Percentiles rank a stretch among this genome's conserved stretches.
Evolutionary conservation across 1,140 invertebrate genomes (phyloP).

Genomic region (Calycopis cecrops): DNA sequence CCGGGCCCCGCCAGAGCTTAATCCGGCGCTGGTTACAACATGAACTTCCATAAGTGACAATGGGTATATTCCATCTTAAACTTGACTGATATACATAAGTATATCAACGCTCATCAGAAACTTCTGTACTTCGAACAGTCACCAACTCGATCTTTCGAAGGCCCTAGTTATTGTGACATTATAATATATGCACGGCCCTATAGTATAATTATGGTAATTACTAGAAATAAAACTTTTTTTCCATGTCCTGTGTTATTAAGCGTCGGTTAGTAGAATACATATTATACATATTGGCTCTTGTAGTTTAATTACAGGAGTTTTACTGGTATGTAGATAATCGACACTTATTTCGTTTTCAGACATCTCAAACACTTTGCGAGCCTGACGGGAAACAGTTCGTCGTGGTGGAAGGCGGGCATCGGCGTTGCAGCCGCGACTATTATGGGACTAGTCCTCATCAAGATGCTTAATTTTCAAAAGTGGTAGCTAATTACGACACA

Average conservation of each 20-base stretch:
- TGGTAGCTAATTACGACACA: conserved; percentile 21
- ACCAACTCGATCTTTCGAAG: no score
- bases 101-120: no score
- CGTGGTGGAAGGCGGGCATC: conserved; percentile 92
- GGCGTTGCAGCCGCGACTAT: conserved; percentile 90
- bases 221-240: not conserved
- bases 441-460: conserved; percentile 87
- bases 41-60: no score
- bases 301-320: not conserved
- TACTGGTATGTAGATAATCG: not conserved
- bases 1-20: no score
- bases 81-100: no score
- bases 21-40: no score
- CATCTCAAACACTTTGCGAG: conserved; percentile 90
- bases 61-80: no score
- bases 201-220: no score
- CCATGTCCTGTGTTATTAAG: not conserved
- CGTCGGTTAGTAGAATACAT: not conserved
- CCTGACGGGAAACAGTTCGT: conserved; percentile 83
- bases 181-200: no score
- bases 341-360: conserved; percentile 60
- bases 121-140: no score
- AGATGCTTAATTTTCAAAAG: conserved; percentile 77
- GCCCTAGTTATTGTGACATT: no score
- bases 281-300: not conserved